A percentile compares a stretch with the other conserved stretches of the same genome.
Conservation (phyloP, 2,888 invertebrate species). For the Chymomyza caudatula region DNA sequence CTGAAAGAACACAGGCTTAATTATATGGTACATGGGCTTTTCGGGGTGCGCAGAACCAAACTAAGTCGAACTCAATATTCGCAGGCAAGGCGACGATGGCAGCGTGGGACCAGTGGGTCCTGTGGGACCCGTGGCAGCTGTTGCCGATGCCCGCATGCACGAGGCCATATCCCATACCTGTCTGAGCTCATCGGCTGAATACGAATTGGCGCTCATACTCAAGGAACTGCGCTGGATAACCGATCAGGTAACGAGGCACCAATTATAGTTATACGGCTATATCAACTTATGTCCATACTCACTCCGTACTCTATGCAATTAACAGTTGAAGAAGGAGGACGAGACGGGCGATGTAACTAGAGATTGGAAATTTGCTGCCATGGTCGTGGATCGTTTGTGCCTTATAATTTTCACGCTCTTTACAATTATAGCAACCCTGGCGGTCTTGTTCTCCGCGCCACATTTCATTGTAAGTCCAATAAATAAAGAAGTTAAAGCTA, state of each 20-base stretch:
- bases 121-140: conserved; percentile 77
- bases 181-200: conserved; percentile 88
- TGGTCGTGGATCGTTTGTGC: conserved; percentile 99
- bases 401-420: conserved; percentile 99
- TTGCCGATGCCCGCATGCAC: conserved; percentile 82
- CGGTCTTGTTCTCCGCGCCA: conserved; percentile 96
- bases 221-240: conserved; percentile 96
- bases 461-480: conserved; percentile 88
- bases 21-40: not conserved
- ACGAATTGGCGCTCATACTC: conserved; percentile 94
- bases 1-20: not conserved
- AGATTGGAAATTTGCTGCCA: conserved; percentile 99
- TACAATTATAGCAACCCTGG: conserved; percentile 97
- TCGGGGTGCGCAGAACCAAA: not conserved
- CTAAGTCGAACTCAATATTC: not conserved
- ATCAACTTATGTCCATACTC: too few species aligned
- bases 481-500: too few species aligned
- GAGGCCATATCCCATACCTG: conserved; percentile 88
- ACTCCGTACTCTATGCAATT: not conserved
- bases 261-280: too few species aligned
- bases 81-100: conserved; percentile 76
- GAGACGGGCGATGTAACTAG: conserved; percentile 94
- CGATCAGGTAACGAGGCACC: conserved; percentile 82
- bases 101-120: conserved; percentile 74
- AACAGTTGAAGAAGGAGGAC: conserved; percentile 84